These are phyloP conservation scores for Danionella cerebrum DNA, from an alignment of 2,113 vertebrate genomes.

Conservation along the genomic window DNA sequence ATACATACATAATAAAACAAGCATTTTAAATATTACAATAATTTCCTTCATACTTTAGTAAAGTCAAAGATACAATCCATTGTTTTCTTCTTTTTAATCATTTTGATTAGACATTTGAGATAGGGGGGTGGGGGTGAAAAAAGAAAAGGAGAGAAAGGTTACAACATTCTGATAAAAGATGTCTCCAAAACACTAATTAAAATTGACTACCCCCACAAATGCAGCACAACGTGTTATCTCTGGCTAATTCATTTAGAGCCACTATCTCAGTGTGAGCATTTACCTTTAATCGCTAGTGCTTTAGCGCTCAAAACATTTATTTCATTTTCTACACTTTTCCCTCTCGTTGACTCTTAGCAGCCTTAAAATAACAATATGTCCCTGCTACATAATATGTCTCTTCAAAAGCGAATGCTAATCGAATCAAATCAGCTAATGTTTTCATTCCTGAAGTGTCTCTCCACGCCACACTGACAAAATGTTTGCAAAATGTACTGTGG, in stretches of 20 bases:
- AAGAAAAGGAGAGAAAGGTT: constrained; percentile 44
- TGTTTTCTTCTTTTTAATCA: neutral
- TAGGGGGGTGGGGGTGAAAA: neutral
- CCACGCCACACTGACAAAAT: neutral
- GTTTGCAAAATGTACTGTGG: neutral
- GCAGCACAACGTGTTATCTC: constrained; percentile 62
- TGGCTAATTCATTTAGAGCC: constrained; percentile 66
- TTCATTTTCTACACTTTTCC: constrained; percentile 48
- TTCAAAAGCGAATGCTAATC: constrained; percentile 50
- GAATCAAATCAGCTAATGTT: constrained; percentile 44
- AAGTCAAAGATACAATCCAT: neutral
- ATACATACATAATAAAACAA: no score
- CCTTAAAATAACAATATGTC: constrained; percentile 41
- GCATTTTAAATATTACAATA: no score
- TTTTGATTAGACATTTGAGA: neutral
- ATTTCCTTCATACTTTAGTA: no score
- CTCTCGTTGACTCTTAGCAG: constrained; percentile 46
- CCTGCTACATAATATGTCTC: constrained; percentile 40
- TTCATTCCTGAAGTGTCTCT: neutral
- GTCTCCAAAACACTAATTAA: constrained; percentile 70
- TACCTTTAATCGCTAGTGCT: constrained; percentile 52
- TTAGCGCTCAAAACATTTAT: constrained; percentile 49
- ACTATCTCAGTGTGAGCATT: constrained; percentile 53
- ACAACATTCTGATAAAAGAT: constrained; percentile 70
- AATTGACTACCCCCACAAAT: constrained; percentile 63